Conservation (phyloP, 2,113 vertebrate species). For the Semnornis frantzii region DNA sequence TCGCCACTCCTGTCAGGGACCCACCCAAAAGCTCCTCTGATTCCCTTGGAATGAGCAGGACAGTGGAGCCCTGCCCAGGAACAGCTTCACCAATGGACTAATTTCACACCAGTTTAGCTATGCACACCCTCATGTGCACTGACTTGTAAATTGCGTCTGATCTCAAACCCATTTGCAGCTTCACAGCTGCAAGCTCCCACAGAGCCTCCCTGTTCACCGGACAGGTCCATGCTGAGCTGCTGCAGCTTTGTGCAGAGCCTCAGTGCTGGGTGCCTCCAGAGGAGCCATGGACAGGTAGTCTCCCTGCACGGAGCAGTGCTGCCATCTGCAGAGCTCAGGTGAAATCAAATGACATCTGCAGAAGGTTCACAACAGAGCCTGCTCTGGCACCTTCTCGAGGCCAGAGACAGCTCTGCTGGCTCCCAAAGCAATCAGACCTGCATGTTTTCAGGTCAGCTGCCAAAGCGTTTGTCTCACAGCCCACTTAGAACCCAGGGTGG, state of each 20-base stretch:
- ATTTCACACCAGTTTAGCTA: background rate
- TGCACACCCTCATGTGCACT: background rate
- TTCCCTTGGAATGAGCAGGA: background rate
- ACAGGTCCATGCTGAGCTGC: background rate
- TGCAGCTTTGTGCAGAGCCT: background rate
- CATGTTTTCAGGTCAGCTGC: background rate
- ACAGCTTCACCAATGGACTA: background rate
- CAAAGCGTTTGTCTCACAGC: background rate
- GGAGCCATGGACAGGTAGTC: background rate
- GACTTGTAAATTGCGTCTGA: background rate
- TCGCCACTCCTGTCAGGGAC: background rate
- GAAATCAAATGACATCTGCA: background rate
- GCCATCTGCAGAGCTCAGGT: background rate
- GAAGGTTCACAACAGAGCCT: background rate
- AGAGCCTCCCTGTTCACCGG: background rate
- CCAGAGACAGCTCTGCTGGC: background rate
- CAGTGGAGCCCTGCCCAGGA: background rate
- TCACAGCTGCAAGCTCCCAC: background rate
- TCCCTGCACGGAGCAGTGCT: background rate
- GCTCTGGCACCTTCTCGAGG: background rate
- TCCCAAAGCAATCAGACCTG: background rate
- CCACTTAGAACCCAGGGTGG: constrained; percentile 14
- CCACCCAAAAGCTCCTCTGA: background rate
- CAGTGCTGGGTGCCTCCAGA: background rate
- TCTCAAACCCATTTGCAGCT: background rate